Evolutionary conservation across 1,140 invertebrate genomes (phyloP).

Genomic region (Venturia canescens): DNA sequence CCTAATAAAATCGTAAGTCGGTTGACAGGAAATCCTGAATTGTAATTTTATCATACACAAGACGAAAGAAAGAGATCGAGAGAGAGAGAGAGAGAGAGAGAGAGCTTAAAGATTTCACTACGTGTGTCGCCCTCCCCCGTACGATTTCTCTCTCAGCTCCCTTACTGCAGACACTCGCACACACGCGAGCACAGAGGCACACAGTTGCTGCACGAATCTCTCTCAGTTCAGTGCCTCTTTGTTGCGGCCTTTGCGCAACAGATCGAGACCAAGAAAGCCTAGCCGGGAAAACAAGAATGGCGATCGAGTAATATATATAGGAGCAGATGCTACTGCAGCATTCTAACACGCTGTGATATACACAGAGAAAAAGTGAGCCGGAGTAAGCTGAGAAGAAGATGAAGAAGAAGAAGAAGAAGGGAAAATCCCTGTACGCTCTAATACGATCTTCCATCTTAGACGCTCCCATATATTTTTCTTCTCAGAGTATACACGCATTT

Average conservation of each 20-base stretch:
- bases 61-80: too few species aligned
- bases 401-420: constrained; percentile 38
- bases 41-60: constrained; percentile 13
- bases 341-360: constrained; percentile 64
- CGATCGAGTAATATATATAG: constrained; percentile 61
- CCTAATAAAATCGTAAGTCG: constrained; percentile 77
- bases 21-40: constrained; percentile 68
- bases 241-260: constrained; percentile 63
- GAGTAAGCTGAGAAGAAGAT: constrained; percentile 56
- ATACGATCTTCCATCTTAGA: constrained; percentile 63
- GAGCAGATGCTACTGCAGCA: constrained; percentile 71
- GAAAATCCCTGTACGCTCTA: constrained; percentile 62
- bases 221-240: constrained; percentile 57
- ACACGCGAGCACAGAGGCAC: background rate
- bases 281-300: constrained; percentile 60
- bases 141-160: constrained; percentile 38
- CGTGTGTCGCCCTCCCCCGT: constrained; percentile 71
- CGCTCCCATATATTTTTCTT: constrained; percentile 28
- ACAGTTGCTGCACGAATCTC: constrained; percentile 29
- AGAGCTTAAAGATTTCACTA: constrained; percentile 55
- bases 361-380: constrained; percentile 43
- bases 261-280: constrained; percentile 32
- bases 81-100: background rate
- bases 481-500: too few species aligned
- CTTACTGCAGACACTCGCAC: background rate